Percentiles rank a stretch among this genome's conserved stretches.
Evolutionary conservation across 2,888 invertebrate species (phyloP).

Genomic region (Scaptomyza parva): DNA sequence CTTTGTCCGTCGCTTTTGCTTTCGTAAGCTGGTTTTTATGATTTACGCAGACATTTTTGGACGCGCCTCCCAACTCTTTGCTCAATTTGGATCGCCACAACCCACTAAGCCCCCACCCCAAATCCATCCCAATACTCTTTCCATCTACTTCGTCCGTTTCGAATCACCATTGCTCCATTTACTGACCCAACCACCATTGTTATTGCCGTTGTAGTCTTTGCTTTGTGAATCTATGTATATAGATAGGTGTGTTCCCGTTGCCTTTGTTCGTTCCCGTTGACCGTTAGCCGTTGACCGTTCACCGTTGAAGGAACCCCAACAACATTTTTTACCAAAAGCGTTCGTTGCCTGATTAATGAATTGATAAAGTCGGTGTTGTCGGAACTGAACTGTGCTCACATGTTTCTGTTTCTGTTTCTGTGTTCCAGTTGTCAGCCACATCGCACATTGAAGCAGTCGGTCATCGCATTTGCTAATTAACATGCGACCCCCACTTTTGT

Average conservation of each 20-base stretch:
- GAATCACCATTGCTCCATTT: not conserved
- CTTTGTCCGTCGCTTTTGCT: constrained; percentile 40
- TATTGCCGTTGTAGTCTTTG: constrained; percentile 34
- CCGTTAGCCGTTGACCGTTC: no score
- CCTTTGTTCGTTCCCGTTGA: constrained; percentile 39
- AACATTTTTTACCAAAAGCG: constrained; percentile 50
- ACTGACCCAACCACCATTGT: constrained; percentile 22
- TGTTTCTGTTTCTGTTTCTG: constrained; percentile 25
- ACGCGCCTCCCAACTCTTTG: constrained; percentile 58
- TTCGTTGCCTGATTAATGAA: constrained; percentile 72
- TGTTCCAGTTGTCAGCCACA: constrained; percentile 2
- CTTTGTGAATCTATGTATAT: constrained; percentile 17
- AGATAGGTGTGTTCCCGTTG: constrained; percentile 60
- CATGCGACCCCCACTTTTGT: constrained; percentile 46
- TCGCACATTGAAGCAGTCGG: constrained; percentile 17
- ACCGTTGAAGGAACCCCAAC: constrained; percentile 27
- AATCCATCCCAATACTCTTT: no score
- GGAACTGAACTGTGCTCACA: constrained; percentile 34
- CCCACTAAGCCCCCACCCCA: constrained; percentile 5
- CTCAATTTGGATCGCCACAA: constrained; percentile 39
- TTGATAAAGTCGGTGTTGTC: constrained; percentile 49
- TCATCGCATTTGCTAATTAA: constrained; percentile 72
- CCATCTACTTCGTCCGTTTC: no score
- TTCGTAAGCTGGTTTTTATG: constrained; percentile 65
- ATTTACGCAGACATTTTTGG: constrained; percentile 66